Percentiles rank a stretch among this genome's conserved stretches.
phyloP scores from a whole-genome alignment of 2,113 vertebrate species.

The Morone saxatilis region DNA sequence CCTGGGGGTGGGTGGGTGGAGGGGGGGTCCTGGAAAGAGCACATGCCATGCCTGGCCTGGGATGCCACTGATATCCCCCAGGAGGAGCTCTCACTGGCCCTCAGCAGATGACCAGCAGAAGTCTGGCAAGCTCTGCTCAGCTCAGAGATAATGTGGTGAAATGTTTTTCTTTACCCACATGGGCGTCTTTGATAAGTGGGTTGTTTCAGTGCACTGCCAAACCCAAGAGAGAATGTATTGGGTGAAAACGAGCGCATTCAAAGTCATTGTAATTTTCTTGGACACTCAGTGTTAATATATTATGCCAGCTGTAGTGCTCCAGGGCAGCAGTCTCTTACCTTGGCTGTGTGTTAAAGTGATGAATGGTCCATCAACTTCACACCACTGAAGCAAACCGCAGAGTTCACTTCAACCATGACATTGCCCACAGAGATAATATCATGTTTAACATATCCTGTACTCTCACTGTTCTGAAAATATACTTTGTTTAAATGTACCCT shows the following conservation, averaged over 20 bases:
- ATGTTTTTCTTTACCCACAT: slow-evolving; percentile 64
- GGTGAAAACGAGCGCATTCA: slow-evolving; percentile 46
- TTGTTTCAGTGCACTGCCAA: slow-evolving; percentile 37
- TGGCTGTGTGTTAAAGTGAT: slow-evolving; percentile 69
- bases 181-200: slow-evolving; percentile 62
- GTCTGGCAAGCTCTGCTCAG: slow-evolving; percentile 42
- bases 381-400: slow-evolving; percentile 50
- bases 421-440: slow-evolving; percentile 58
- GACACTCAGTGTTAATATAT: slow-evolving; percentile 65
- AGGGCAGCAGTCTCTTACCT: slow-evolving; percentile 67
- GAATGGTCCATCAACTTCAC: slow-evolving; percentile 70
- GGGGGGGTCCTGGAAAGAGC: slow-evolving; percentile 64
- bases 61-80: slow-evolving; percentile 69
- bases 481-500: slow-evolving; percentile 10
- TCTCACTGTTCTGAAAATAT: slow-evolving; percentile 11
- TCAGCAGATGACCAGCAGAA: slow-evolving; percentile 71
- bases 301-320: slow-evolving; percentile 56
- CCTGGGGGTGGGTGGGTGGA: slow-evolving; percentile 9
- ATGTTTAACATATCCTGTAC: slow-evolving; percentile 37
- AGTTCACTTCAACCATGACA: slow-evolving; percentile 61
- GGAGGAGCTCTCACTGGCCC: slow-evolving; percentile 63
- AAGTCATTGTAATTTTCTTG: slow-evolving; percentile 67
- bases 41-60: slow-evolving; percentile 71
- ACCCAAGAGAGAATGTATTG: slow-evolving; percentile 43
- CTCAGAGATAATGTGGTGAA: slow-evolving; percentile 37